Base-by-base conservation (phyloP, 2,113 vertebrate species). In the Sylvia atricapilla region DNA sequence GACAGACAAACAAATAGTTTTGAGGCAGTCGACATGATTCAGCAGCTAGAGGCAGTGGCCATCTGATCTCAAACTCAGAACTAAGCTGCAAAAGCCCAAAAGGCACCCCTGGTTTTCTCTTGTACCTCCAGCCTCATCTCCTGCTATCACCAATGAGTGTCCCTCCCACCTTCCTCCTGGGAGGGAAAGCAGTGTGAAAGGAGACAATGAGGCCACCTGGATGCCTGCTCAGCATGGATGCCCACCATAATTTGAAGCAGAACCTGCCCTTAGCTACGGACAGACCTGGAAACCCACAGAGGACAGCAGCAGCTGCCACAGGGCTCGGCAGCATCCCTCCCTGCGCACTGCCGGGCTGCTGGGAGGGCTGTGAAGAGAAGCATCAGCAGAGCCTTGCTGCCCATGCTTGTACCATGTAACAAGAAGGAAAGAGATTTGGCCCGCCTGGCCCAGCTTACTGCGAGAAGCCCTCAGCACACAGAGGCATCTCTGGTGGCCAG, bases 401-500 rank as follows among this genome's bases (percentile, higher is more conserved):
- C 28, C 20, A 0, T 12, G 5, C 7, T 15, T 1, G 2, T 17
- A 28, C 17, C 16, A 2, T 0, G 3, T 4, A 53, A 53, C 1
- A 9, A 9, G 39, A 55, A 53, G 22, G 39, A 77, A 52, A 25
- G 3, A 31, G 6, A 15, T 52, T 15, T 28, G 55, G 6, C 16
- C 60, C 5, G 3, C 23, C 14, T 13, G 37, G 30, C 13, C 16
- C 16, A 0, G 0, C 6, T 21, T 9, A 3, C 31, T 6, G 16
- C 2, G 9, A 73, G 62, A 73, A 62, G 59, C 30, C 13, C 19
- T 22, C 33, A 13, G 63, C 28, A 4, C 13, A n/a, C 0, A 0
- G 0, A 2, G 15, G 25, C 3, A 1, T 41, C 47, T 15, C 15
- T 20, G 53, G 35, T 50, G 93, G 77, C 84, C 35, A 76, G 44